Base-by-base conservation (phyloP, 35 echinoderm and acorn worm genomes). In the Heliocidaris tuberculata region DNA sequence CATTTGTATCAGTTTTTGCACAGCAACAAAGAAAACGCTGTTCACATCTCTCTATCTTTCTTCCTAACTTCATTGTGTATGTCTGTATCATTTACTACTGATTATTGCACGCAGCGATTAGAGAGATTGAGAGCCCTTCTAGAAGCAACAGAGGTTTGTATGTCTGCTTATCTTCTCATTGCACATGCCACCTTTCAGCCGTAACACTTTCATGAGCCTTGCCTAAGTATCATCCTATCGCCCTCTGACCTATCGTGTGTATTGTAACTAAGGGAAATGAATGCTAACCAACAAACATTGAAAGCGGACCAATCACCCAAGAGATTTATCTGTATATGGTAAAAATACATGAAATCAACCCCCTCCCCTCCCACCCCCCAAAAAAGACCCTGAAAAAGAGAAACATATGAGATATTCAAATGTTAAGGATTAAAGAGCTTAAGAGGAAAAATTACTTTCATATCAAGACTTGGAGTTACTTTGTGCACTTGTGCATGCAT, bases 151-250 rank as follows among this genome's bases (percentile, higher is more conserved):
- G 87, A 89, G 87, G 71, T 94, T 31, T 86, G 42, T 94, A 48
- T 94, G n/a, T 94, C 93, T 50, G 48, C 60, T 32, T 94, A 49
- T 88, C 19, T 94, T 94, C 29, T n/a, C 78, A 31, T 52, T 94
- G 30, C 85, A 94, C 65, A n/a, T 78, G 17, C 21, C 17, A 27
- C 17, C 65, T 78, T n/a, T 78, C 65, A 78, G 19, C 17, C 0
- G 19, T 78, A 78, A n/a, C 65, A 24, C 27, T 90, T 42, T 17
- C 19, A 78, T 78, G 27, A 78, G 65, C 65, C 65, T 78, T 78
- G 21, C 65, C 7, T 78, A 7, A 78, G 27, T 56, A 15, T 2
- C 52, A 13, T 56, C 65, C 65, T 78, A 78, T 78, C 27, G 65
- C 65, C 65, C 27, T 78, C 65, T 78, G 27, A 78, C 27, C 65